Evolutionary conservation across 2,113 vertebrate genomes (phyloP).

Genomic region (Sminthopsis crassicaudata): DNA sequence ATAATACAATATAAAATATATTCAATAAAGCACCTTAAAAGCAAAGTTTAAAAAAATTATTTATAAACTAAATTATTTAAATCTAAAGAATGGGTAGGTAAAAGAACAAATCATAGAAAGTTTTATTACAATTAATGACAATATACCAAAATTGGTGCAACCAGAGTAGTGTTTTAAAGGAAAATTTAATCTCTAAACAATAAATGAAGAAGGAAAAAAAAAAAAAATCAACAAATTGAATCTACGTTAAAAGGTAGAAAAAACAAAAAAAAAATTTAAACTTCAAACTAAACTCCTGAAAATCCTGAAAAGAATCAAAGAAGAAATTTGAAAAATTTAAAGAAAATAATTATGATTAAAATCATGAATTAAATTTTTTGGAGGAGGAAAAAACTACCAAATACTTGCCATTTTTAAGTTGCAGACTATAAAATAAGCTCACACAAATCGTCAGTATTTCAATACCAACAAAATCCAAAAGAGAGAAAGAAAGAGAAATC

Average conservation of each 20-base stretch:
- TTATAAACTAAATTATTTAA: neutral
- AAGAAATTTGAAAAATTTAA: neutral
- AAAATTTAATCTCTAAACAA: neutral
- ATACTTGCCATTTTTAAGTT: neutral
- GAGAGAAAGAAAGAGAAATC: neutral
- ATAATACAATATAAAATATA: neutral
- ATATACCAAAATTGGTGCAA: neutral
- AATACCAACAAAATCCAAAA: neutral
- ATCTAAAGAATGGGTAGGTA: neutral
- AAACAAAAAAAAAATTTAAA: neutral
- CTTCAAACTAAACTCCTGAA: neutral
- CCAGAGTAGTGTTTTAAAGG: neutral
- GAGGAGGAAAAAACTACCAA: neutral
- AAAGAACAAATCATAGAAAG: neutral
- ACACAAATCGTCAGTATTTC: neutral
- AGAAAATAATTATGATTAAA: neutral
- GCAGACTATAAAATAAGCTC: conserved; percentile 15
- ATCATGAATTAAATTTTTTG: neutral
- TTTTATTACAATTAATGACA: neutral
- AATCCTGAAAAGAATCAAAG: neutral
- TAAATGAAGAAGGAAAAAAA: neutral
- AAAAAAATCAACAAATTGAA: neutral
- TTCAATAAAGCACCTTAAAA: neutral
- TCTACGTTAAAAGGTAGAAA: neutral
- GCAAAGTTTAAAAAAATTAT: neutral